A percentile compares a stretch with the other conserved stretches of the same genome.
Evolutionary conservation across 2,888 invertebrate species (phyloP).

Genomic region (Idaea biselata): DNA sequence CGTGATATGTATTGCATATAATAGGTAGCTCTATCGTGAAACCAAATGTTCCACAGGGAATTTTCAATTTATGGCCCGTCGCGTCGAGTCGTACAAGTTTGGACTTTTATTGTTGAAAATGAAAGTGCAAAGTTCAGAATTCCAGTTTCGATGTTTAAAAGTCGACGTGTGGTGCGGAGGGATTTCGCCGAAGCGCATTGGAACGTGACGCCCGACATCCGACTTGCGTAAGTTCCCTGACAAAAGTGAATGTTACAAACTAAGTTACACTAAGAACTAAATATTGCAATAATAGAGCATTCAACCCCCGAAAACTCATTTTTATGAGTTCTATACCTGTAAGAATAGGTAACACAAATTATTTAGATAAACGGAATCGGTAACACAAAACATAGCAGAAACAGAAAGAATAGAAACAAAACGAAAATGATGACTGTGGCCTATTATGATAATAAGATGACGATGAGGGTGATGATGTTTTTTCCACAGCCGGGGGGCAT

Average conservation of each 20-base stretch:
- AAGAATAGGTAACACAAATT: too few relatives aligned
- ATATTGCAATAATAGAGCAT: neutral
- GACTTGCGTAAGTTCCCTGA: conserved; percentile 57
- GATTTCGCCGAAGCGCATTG: conserved; percentile 61
- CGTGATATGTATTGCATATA: conserved; percentile 15
- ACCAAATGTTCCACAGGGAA: conserved; percentile 18
- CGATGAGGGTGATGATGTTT: too few relatives aligned
- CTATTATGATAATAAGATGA: too few relatives aligned
- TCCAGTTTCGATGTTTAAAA: conserved; percentile 37
- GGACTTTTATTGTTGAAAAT: conserved; percentile 35
- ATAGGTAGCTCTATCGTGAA: conserved; percentile 11
- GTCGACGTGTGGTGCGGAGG: conserved; percentile 33
- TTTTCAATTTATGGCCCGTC: conserved; percentile 22
- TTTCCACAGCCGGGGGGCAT: too few relatives aligned
- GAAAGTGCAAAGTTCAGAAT: conserved; percentile 51
- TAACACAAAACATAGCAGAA: too few relatives aligned
- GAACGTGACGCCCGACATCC: conserved; percentile 59
- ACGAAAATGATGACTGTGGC: too few relatives aligned
- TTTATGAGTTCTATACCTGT: neutral
- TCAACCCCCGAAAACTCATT: neutral
- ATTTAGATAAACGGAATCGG: too few relatives aligned
- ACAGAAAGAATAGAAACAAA: too few relatives aligned
- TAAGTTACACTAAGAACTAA: neutral
- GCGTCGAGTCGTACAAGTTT: conserved; percentile 21
- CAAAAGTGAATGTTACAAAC: conserved; percentile 34